Evolutionary conservation across 1,140 invertebrate genomes (phyloP).

Genomic region (Coelopa frigida): DNA sequence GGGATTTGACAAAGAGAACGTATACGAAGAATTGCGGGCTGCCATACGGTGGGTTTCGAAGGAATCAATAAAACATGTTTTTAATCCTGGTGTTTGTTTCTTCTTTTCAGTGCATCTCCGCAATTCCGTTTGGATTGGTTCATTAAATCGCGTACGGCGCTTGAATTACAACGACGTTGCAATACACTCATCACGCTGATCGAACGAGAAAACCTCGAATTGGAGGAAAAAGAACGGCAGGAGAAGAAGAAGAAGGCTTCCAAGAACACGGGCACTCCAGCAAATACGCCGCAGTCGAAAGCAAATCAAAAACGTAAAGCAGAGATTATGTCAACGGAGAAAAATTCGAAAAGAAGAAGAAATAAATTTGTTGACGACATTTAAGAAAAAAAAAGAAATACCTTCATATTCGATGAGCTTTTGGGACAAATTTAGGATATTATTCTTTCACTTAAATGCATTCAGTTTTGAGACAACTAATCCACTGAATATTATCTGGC

Average conservation of each 20-base stretch:
- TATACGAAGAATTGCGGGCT: slow-evolving; percentile 93
- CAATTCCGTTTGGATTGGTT: slow-evolving; percentile 99
- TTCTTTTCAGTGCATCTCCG: slow-evolving; percentile 64
- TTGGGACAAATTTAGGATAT: no score
- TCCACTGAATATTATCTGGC: no score
- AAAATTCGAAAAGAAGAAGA: slow-evolving; percentile 61
- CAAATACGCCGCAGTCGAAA: slow-evolving; percentile 31
- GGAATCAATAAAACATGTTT: no score
- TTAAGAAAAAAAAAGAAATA: no score
- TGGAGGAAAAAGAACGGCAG: slow-evolving; percentile 92
- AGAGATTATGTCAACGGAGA: slow-evolving; percentile 50
- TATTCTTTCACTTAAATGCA: no score
- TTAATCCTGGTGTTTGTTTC: no score
- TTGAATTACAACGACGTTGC: slow-evolving; percentile 93
- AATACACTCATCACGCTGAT: slow-evolving; percentile 98
- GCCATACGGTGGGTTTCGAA: slow-evolving; percentile 66
- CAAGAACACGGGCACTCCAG: slow-evolving; percentile 49
- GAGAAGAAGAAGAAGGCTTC: slow-evolving; percentile 80
- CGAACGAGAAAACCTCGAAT: slow-evolving; percentile 95
- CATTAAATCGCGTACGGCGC: slow-evolving; percentile 93
- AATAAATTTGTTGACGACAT: slow-evolving; percentile 30
- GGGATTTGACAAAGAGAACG: slow-evolving; percentile 98
- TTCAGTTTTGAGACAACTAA: no score
- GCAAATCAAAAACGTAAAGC: slow-evolving; percentile 56
- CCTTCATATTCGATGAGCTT: no score